Base-by-base conservation (phyloP, 2,888 invertebrate genomes). In the Iphiclides podalirius region DNA sequence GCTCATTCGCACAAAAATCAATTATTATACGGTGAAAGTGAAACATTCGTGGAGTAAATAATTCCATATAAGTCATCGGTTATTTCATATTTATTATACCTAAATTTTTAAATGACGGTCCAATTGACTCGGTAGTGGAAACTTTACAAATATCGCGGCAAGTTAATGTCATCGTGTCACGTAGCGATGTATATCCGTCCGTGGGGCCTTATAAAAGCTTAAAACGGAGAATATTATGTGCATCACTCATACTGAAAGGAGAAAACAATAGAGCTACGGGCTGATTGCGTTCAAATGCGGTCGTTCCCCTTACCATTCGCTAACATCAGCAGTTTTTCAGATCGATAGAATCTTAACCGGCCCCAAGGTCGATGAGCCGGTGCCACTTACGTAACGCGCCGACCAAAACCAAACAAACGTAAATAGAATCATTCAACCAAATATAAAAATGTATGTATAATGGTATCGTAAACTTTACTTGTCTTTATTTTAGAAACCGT, bases 321-420 rank as follows among this genome's bases (percentile, higher is more conserved):
- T n/a, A 20, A 6, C 20, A 20, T 20, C 35, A 47, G 12, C 40
- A 47, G 39, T 33, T 16, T n/a, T n/a, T 6, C 2, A 40, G 35
- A 35, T 47, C 40, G 40, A 47, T 47, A 36, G 17, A n/a, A 36
- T 35, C 23, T 47, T 26, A 40, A 23, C 20, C 41, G 26, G 34
- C 34, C 26, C 28, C 40, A 35, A 47, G 40, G 47, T 7, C 47
- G 17, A 31, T 17, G 4, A 11, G 23, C 8, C 41, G 31, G 9
- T 1, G 12, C n/a, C 4, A 7, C 31, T 47, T 40, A 34, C 47
- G 26, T 40, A 39, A 46, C 23, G 20, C 26, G 6, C n/a, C 28
- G 28, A 45, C 37, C 15, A 3, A 6, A 20, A 45, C 26, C 44
- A 15, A 45, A 36, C 13, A 2, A 4, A 15, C 34, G n/a, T n/a